Evolutionary conservation across 2,113 vertebrate species (phyloP).

Genomic region (Halcyon malimbica): DNA sequence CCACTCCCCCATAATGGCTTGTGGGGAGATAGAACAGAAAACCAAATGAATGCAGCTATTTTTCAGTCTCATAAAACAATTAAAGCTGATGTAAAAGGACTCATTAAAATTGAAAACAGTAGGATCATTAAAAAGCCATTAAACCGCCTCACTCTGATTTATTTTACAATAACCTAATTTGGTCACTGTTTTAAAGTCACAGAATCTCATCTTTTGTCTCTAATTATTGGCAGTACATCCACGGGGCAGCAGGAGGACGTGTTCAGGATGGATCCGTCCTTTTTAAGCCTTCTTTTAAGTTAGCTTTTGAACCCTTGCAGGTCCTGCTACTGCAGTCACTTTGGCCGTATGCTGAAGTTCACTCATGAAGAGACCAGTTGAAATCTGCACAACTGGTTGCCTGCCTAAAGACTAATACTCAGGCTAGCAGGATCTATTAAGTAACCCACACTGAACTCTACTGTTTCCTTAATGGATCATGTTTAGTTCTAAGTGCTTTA

Average conservation of each 20-base stretch:
- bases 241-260: not conserved
- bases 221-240: not conserved
- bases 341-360: not conserved
- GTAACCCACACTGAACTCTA: not conserved
- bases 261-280: not conserved
- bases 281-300: not conserved
- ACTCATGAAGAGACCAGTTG: not conserved
- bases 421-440: not conserved
- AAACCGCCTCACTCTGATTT: slow-evolving; percentile 89
- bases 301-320: not conserved
- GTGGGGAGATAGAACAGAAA: slow-evolving; percentile 86
- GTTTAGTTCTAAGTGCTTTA: slow-evolving; percentile 7
- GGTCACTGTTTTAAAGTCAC: slow-evolving; percentile 64
- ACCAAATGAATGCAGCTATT: slow-evolving; percentile 91
- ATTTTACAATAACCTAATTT: slow-evolving; percentile 78
- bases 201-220: slow-evolving; percentile 38
- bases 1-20: slow-evolving; percentile 70
- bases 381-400: not conserved
- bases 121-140: slow-evolving; percentile 96
- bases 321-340: not conserved
- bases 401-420: not conserved
- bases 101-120: slow-evolving; percentile 97
- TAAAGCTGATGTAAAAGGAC: slow-evolving; percentile 91
- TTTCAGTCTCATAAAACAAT: slow-evolving; percentile 90
- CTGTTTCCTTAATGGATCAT: not conserved